Base-by-base conservation (phyloP, 1,140 invertebrate species). In the Aphelinus atriplicis region DNA sequence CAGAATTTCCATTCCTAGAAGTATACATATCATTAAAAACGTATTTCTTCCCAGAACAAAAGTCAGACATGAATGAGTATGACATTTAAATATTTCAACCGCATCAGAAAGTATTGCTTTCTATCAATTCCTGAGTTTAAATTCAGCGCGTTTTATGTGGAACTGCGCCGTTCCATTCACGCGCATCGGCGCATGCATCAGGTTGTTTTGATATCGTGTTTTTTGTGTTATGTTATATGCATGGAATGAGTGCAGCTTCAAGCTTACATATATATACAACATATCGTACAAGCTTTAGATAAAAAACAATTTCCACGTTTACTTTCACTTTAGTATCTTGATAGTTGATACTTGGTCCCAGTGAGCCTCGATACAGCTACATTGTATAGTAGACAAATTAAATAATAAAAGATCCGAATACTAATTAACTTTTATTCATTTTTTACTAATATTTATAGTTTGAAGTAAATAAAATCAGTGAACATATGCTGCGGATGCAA, bases 401-500 rank as follows among this genome's bases (percentile, higher is more conserved):
- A 26, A 26, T 26, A 26, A 26, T 26, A 26, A 26, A 26, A 26
- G 26, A 26, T 26, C 26, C 26, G 26, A 26, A 26, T 26, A 26
- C 26, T 26, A 26, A 26, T 26, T 26, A 26, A 26, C 26, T 26
- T 26, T 26, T 26, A 26, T 26, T 26, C 26, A 26, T 26, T 26
- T 26, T 26, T 26, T 26, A 26, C 26, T 26, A 26, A 26, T 26
- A 26, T 26, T 26, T 26, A 26, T 26, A 26, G 26, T 26, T 26
- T 26, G 26, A 26, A 26, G 26, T 26, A 26, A 26, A 26, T 26
- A 26, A 26, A 26, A 26, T 50, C 42, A 26, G 26, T 62, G 6
- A 71, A 71, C 69, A 71, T 71, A 71, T 71, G 69, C 3, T 71
- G 61, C 60, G n/a, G 3, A 62, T 62, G 46, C 5, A 46, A 9